Conservation (phyloP, 2,113 vertebrate species). For the Clinocottus analis region DNA sequence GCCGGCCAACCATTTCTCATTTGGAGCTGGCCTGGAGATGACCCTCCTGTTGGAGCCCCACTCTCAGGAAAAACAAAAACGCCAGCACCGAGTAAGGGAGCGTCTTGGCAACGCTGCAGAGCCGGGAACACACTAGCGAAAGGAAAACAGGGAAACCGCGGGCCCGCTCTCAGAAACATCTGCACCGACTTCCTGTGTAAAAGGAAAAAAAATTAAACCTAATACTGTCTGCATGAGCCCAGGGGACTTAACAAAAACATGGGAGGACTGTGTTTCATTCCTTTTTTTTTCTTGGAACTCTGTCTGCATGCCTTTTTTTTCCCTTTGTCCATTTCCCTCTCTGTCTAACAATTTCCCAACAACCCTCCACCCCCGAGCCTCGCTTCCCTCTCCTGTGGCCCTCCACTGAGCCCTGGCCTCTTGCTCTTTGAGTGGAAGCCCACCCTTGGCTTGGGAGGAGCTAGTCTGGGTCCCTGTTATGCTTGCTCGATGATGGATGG, state of each 20-base stretch:
- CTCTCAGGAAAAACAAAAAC: constrained; percentile 81
- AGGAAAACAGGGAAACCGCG: constrained; percentile 80
- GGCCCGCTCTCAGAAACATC: constrained; percentile 79
- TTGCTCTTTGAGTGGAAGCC: constrained; percentile 74
- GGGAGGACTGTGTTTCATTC: constrained; percentile 72
- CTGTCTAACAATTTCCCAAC: constrained; percentile 75
- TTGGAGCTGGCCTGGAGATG: constrained; percentile 84
- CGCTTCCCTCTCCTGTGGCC: constrained; percentile 47
- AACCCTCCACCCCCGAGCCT: constrained; percentile 15
- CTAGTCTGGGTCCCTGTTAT: constrained; percentile 69
- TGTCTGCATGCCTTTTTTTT: constrained; percentile 73
- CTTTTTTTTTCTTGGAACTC: constrained; percentile 68
- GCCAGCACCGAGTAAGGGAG: constrained; percentile 74
- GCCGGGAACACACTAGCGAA: constrained; percentile 71
- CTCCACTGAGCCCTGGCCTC: constrained; percentile 65
- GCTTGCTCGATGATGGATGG: constrained; percentile 79
- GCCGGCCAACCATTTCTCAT: constrained; percentile 83
- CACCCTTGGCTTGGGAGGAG: constrained; percentile 73
- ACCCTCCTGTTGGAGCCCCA: constrained; percentile 82
- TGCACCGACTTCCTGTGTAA: constrained; percentile 80
- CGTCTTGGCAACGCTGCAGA: constrained; percentile 77
- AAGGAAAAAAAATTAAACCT: constrained; percentile 65
- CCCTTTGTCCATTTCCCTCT: constrained; percentile 74
- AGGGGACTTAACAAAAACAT: constrained; percentile 75
- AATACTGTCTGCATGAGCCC: constrained; percentile 80